Base-by-base conservation (phyloP, 2,113 vertebrate species). In the Odocoileus virginianus region DNA sequence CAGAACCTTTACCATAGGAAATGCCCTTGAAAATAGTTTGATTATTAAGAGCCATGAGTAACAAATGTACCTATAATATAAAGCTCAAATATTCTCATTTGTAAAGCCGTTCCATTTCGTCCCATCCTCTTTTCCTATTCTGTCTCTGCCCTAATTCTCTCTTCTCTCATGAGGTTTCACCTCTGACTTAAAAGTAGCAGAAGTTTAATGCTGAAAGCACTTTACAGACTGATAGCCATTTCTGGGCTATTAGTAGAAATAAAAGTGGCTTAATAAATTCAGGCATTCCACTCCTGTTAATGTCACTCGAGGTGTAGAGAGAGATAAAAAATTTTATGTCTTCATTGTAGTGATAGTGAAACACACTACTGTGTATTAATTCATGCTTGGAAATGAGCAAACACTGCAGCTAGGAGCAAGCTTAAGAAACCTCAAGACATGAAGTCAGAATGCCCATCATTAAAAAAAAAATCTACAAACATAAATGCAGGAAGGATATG, bases 181-280 rank as follows among this genome's bases (percentile, higher is more conserved):
- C 5, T 86, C 33, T 64, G 36, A 47, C 36, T 82, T 45, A 91
- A 36, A 89, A 93, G 27, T 50, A 19, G 3, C 36, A 87, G 2
- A 55, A 2, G 79, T 97, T 97, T 94, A 82, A 84, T 25, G 81
- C 88, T 61, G 16, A 81, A 95, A 92, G 58, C 78, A 21, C 50
- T 58, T 50, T 78, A 40, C 7, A 87, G 25, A 55, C 83, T 78
- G 50, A 91, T 58, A 96, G 85, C 0, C n/a, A 92, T 86, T 91
- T 43, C 54, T 76, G 10, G 9, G 89, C 58, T 6, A 3, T 50
- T 40, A 40, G 30, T 3, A 71, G 52, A 15, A n/a, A 81, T 61
- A 47, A 0, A 0, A 17, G n/a, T 76, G 57, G 36, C 57, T 78
- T 82, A 50, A 79, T 93, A 43, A 64, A 86, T 7, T 28, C 14